A percentile compares a stretch with the other conserved stretches of the same genome.
These are phyloP conservation scores for Rhagophthalmus giganteus DNA, from an alignment of 2,888 invertebrate species.

Conservation along the genomic window DNA sequence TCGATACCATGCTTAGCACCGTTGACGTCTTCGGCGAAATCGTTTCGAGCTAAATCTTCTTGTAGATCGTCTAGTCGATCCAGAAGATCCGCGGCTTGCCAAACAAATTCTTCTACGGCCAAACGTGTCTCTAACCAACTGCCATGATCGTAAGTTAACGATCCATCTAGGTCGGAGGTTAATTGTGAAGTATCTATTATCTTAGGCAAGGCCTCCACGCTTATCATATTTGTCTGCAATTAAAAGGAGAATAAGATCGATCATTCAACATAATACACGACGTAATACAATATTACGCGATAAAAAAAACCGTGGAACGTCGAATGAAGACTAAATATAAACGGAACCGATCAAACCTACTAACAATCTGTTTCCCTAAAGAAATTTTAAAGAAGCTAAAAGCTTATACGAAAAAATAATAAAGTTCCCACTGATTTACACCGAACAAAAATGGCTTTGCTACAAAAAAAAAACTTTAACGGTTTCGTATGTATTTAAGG, in stretches of 20 bases:
- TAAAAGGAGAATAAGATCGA: slow-evolving; percentile 27
- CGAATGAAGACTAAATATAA: too few relatives aligned
- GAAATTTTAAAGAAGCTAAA: too few relatives aligned
- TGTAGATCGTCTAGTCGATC: slow-evolving; percentile 91
- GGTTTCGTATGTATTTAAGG: too few relatives aligned
- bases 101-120: slow-evolving; percentile 93
- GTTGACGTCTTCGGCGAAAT: slow-evolving; percentile 92
- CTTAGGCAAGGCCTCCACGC: slow-evolving; percentile 91
- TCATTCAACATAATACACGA: too few relatives aligned
- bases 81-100: slow-evolving; percentile 92
- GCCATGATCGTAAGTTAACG: slow-evolving; percentile 91
- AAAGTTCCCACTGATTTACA: too few relatives aligned
- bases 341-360: too few relatives aligned
- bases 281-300: too few relatives aligned
- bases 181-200: slow-evolving; percentile 91
- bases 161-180: slow-evolving; percentile 91
- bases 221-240: slow-evolving; percentile 92
- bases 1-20: slow-evolving; percentile 91
- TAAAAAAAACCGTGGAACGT: too few relatives aligned
- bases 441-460: too few relatives aligned
- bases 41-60: slow-evolving; percentile 89
- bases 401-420: too few relatives aligned
- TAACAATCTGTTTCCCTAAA: too few relatives aligned
- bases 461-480: too few relatives aligned
- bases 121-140: slow-evolving; percentile 96